Base-by-base conservation (phyloP, 2,888 invertebrate species). In the Pseudanteris insignis region DNA sequence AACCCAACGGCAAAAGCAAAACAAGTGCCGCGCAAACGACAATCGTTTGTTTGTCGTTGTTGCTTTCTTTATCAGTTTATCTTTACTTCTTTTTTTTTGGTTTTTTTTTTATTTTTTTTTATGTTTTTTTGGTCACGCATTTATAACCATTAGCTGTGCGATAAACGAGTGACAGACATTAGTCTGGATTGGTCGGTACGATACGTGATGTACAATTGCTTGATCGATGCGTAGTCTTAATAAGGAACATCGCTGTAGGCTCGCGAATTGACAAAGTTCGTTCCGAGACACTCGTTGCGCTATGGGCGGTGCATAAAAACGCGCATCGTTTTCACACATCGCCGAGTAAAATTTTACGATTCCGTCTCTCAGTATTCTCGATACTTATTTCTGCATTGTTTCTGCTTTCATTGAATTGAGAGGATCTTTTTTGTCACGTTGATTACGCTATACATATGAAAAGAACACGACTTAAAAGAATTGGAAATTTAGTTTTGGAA, bases 111-210 rank as follows among this genome's bases (percentile, higher is more conserved):
- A n/a, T n/a, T n/a, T n/a, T n/a, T n/a, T n/a, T n/a, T n/a, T n/a
- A n/a, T n/a, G n/a, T n/a, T n/a, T n/a, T n/a, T n/a, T n/a, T n/a
- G n/a, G n/a, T n/a, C n/a, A n/a, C n/a, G n/a, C n/a, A n/a, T n/a
- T n/a, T n/a, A n/a, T n/a, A n/a, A n/a, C n/a, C n/a, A n/a, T n/a
- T n/a, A n/a, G n/a, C n/a, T n/a, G n/a, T n/a, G 55, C 61, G 48
- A 67, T 69, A 66, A 73, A 73, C 73, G 70, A 75, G 71, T 73
- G 69, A 62, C 71, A 73, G 73, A 70, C 66, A 70, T 54, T 51
- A 53, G 63, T 63, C 36, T 62, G 60, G 67, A 64, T 51, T 67
- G 53, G 43, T 65, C 66, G 70, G 67, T 66, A 74, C 68, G 60
- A 67, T 64, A 68, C 67, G n/a, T n/a, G n/a, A n/a, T n/a, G n/a